phyloP scores from a whole-genome alignment of 2,888 invertebrate species.

The Blastobasis lacticolella region DNA sequence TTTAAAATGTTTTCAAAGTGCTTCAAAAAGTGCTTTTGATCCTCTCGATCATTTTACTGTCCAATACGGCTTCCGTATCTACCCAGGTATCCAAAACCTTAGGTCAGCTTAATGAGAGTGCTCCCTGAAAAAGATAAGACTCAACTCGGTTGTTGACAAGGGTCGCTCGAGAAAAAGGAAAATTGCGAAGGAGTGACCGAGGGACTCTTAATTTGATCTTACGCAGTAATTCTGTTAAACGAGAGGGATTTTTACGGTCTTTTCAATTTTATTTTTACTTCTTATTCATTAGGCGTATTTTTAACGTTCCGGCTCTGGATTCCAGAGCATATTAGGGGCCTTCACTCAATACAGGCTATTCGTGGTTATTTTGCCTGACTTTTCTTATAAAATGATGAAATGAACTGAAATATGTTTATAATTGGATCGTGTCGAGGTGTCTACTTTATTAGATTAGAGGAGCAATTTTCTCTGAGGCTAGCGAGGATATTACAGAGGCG shows the following conservation, averaged over 20 bases:
- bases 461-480: slow-evolving; percentile 36
- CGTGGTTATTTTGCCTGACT: no score
- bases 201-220: slow-evolving; percentile 48
- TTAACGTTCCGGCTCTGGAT: not conserved
- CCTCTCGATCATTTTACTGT: slow-evolving; percentile 15
- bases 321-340: not conserved
- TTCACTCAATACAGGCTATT: not conserved
- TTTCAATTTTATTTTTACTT: slow-evolving; percentile 21
- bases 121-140: slow-evolving; percentile 44
- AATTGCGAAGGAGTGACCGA: slow-evolving; percentile 52
- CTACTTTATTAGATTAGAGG: slow-evolving; percentile 36
- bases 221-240: slow-evolving; percentile 37
- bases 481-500: slow-evolving; percentile 25
- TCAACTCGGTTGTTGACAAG: slow-evolving; percentile 44
- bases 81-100: slow-evolving; percentile 33
- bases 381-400: no score
- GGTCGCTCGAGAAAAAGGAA: slow-evolving; percentile 46
- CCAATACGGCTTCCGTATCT: slow-evolving; percentile 20
- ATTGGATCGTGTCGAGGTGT: slow-evolving; percentile 37
- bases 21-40: no score
- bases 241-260: slow-evolving; percentile 29
- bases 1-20: no score
- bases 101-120: slow-evolving; percentile 50
- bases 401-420: slow-evolving; percentile 36
- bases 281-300: slow-evolving; percentile 20